Conservation (phyloP, 2,888 invertebrate species). For the Tinea trinotella region DNA sequence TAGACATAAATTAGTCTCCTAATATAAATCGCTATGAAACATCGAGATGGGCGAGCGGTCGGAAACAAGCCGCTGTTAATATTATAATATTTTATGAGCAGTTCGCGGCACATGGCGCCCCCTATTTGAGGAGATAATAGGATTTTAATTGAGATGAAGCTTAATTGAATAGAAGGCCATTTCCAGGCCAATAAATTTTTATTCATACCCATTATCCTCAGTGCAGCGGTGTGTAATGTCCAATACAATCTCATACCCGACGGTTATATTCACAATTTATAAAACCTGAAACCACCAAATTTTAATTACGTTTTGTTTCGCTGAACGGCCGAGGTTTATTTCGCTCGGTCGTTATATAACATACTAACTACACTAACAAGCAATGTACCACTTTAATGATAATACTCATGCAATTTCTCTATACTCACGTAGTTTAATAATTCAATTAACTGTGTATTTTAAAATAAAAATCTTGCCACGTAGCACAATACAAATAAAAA, state of each 20-base stretch:
- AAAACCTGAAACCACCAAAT: neutral
- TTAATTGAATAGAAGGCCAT: conserved; percentile 50
- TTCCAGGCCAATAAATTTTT: conserved; percentile 50
- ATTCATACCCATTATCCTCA: conserved; percentile 47
- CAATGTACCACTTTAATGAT: no score
- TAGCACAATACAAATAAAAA: neutral
- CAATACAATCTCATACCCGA: conserved; percentile 14
- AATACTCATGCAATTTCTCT: no score
- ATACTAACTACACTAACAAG: no score
- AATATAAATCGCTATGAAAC: conserved; percentile 12
- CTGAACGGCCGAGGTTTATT: neutral
- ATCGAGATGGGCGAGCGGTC: conserved; percentile 15
- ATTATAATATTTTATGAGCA: conserved; percentile 21
- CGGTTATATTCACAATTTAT: conserved; percentile 6
- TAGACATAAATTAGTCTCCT: neutral
- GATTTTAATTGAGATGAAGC: conserved; percentile 59
- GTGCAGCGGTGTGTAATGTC: conserved; percentile 23
- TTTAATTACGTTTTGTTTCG: neutral
- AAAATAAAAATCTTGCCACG: neutral
- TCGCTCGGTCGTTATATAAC: no score
- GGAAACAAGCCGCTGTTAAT: conserved; percentile 17
- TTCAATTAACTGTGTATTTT: neutral
- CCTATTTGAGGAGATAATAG: conserved; percentile 52
- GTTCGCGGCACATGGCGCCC: conserved; percentile 40
- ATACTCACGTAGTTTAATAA: no score